These are phyloP conservation scores for Tipula vernalis DNA, from an alignment of 2,888 invertebrate genomes.

Conservation along the genomic window DNA sequence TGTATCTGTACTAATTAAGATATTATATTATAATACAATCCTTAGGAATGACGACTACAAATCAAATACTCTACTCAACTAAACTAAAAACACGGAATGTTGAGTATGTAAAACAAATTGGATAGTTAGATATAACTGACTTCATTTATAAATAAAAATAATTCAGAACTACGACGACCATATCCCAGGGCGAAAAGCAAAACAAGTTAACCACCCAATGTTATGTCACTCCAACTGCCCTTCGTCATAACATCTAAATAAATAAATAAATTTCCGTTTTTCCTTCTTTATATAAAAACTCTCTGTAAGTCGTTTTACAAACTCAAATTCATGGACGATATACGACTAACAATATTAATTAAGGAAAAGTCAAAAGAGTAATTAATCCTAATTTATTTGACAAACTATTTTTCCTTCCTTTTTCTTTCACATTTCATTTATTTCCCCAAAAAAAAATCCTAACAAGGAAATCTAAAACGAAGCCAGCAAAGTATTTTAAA, in stretches of 20 bases:
- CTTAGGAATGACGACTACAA: too few species aligned
- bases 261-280: background rate
- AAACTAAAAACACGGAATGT: background rate
- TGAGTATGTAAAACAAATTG: background rate
- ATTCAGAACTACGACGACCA: background rate
- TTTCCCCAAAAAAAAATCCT: background rate
- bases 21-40: too few species aligned
- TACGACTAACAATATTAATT: background rate
- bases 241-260: background rate
- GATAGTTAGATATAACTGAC: background rate
- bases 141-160: background rate
- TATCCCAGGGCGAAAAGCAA: background rate
- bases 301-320: background rate
- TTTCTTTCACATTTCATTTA: background rate
- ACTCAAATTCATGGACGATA: background rate
- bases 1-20: too few species aligned
- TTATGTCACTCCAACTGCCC: background rate
- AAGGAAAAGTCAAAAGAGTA: background rate
- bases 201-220: background rate
- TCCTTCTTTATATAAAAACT: background rate
- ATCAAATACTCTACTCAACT: background rate
- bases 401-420: background rate
- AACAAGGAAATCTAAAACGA: background rate
- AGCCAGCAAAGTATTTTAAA: background rate
- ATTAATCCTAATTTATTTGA: conserved; percentile 4